These are phyloP conservation scores for Alaudala cheleensis DNA, from an alignment of 2,113 vertebrate genomes.

Conservation along the genomic window DNA sequence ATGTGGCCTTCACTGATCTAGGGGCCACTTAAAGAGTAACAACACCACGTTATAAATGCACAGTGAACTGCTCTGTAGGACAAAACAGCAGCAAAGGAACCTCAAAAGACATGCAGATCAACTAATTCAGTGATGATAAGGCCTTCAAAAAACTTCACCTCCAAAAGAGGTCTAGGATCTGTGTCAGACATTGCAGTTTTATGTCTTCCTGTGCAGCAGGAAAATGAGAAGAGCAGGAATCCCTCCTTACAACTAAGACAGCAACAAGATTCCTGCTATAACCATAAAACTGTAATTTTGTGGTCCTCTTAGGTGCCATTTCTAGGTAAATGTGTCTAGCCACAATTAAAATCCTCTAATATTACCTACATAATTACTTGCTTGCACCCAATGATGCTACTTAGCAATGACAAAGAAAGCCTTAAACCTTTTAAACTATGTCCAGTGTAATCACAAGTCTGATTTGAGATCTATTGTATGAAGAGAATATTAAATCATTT, in stretches of 20 bases:
- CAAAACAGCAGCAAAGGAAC: neutral
- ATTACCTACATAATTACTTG: constrained; percentile 39
- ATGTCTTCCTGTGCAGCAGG: neutral
- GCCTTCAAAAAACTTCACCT: neutral
- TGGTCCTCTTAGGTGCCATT: constrained; percentile 41
- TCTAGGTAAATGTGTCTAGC: constrained; percentile 36
- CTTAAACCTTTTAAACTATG: neutral
- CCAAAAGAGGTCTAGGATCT: neutral
- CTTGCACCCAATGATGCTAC: neutral
- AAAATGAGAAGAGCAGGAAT: neutral
- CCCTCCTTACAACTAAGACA: neutral
- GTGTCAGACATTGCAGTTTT: neutral
- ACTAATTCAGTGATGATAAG: neutral
- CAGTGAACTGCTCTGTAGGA: neutral
- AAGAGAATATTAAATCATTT: neutral
- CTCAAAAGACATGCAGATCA: neutral
- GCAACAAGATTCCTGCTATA: constrained; percentile 34
- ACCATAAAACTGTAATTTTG: constrained; percentile 33
- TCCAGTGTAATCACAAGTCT: neutral
- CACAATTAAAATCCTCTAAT: constrained; percentile 53
- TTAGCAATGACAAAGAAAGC: constrained; percentile 25
- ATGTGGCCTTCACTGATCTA: neutral
- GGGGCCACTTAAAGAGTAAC: neutral
- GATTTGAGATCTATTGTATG: neutral
- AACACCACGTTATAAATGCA: neutral